Evolutionary conservation across 2,113 vertebrate genomes (phyloP).

Genomic region (Rhinichthys klamathensis): DNA sequence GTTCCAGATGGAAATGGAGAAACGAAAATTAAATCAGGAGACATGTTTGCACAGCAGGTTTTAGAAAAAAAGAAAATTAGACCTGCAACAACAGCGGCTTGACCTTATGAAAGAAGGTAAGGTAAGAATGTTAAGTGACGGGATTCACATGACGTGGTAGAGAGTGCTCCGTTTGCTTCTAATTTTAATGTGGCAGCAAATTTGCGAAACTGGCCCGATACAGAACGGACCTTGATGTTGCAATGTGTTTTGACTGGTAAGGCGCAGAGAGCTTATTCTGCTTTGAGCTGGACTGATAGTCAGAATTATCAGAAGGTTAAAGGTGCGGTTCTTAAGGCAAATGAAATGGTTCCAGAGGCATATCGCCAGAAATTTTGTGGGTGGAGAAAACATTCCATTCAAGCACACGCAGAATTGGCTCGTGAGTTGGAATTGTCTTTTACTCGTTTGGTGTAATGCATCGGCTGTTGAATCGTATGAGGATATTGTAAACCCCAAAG

Average conservation of each 20-base stretch:
- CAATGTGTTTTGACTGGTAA: background rate
- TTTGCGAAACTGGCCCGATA: background rate
- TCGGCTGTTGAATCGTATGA: too few relatives aligned
- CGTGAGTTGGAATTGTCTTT: background rate
- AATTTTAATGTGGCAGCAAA: background rate
- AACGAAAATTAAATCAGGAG: background rate
- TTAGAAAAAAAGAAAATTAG: background rate
- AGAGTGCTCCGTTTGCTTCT: background rate
- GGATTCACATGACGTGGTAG: background rate
- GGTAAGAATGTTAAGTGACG: background rate
- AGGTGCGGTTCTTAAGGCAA: too few relatives aligned
- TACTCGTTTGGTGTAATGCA: too few relatives aligned
- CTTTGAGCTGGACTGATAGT: too few relatives aligned
- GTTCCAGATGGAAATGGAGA: background rate
- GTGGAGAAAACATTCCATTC: too few relatives aligned
- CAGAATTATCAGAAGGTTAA: too few relatives aligned
- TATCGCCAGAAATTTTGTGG: too few relatives aligned
- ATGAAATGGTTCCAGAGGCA: background rate
- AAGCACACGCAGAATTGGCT: too few relatives aligned
- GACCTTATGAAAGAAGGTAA: background rate
- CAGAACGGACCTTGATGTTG: background rate
- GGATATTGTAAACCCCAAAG: too few relatives aligned
- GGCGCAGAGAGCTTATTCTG: too few relatives aligned
- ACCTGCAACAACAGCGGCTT: background rate
- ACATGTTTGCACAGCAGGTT: background rate